These are phyloP conservation scores for Antennarius striatus DNA, from an alignment of 2,113 vertebrate species.

Conservation along the genomic window DNA sequence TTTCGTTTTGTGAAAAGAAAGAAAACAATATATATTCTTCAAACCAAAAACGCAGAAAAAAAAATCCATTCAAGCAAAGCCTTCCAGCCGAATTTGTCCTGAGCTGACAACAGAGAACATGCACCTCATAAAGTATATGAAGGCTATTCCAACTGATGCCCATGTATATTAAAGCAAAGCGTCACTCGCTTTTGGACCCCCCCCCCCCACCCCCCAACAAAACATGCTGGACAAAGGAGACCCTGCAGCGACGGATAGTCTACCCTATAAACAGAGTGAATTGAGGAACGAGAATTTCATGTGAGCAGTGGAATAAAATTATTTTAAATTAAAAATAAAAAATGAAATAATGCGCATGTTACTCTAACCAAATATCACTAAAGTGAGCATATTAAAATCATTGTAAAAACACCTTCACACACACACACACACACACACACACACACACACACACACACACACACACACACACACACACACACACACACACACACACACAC, in stretches of 20 bases:
- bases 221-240: slow-evolving; percentile 41
- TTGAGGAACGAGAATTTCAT: slow-evolving; percentile 19
- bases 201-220: slow-evolving; percentile 21
- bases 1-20: too few species aligned
- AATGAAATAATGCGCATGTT: too few species aligned
- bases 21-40: too few species aligned
- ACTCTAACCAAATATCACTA: slow-evolving; percentile 55
- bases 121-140: slow-evolving; percentile 44
- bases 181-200: slow-evolving; percentile 19
- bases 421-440: slow-evolving; percentile 3
- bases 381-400: slow-evolving; percentile 14
- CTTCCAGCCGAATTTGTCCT: slow-evolving; percentile 20
- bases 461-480: slow-evolving; percentile 8
- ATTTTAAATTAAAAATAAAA: slow-evolving; percentile 35
- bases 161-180: slow-evolving; percentile 47
- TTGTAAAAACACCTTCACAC: neutral
- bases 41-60: too few species aligned
- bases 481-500: neutral
- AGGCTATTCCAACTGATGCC: slow-evolving; percentile 41
- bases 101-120: slow-evolving; percentile 36
- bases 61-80: too few species aligned
- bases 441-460: slow-evolving; percentile 1
- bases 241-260: slow-evolving; percentile 2
- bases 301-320: slow-evolving; percentile 32
- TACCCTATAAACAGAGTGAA: slow-evolving; percentile 14